Evolutionary conservation across 1,140 invertebrate genomes (phyloP).

Genomic region (Cotesia glomerata): DNA sequence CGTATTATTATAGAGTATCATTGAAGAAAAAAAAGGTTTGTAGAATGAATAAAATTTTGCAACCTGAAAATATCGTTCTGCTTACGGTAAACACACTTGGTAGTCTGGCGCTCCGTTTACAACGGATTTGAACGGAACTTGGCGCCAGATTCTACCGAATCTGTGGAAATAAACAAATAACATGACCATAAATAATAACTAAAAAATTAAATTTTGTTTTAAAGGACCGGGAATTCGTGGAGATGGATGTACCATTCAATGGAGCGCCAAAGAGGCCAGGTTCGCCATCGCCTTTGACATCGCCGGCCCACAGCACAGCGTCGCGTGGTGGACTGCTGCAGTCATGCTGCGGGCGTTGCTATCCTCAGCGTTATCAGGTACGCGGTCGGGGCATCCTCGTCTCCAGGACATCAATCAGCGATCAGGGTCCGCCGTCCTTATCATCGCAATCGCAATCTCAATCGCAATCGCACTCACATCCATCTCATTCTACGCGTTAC

Average conservation of each 20-base stretch:
- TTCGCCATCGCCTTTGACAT: slow-evolving; percentile 83
- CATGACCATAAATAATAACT: background rate
- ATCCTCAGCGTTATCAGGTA: slow-evolving; percentile 89
- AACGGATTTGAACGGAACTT: too few relatives aligned
- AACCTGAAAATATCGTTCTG: too few relatives aligned
- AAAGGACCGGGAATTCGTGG: slow-evolving; percentile 95
- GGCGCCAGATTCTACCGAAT: too few relatives aligned
- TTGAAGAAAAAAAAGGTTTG: too few relatives aligned
- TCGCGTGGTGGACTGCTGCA: slow-evolving; percentile 77
- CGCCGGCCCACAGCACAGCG: slow-evolving; percentile 83
- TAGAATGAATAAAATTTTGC: too few relatives aligned
- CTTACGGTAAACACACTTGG: too few relatives aligned
- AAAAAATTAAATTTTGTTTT: slow-evolving; percentile 40
- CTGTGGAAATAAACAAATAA: too few relatives aligned
- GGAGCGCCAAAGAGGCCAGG: slow-evolving; percentile 88
- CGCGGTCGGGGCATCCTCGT: slow-evolving; percentile 61
- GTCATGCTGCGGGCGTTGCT: slow-evolving; percentile 85
- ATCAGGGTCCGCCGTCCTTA: slow-evolving; percentile 54
- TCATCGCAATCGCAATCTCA: slow-evolving; percentile 46
- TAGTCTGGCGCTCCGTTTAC: too few relatives aligned
- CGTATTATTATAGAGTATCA: too few relatives aligned
- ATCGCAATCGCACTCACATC: slow-evolving; percentile 49
- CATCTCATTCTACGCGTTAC: slow-evolving; percentile 33
- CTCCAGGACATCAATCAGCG: slow-evolving; percentile 60
- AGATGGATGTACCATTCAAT: slow-evolving; percentile 93